A percentile compares a stretch with the other conserved stretches of the same genome.
phyloP scores from a whole-genome alignment of 2,888 invertebrate genomes.

The Leucophenga montana region DNA sequence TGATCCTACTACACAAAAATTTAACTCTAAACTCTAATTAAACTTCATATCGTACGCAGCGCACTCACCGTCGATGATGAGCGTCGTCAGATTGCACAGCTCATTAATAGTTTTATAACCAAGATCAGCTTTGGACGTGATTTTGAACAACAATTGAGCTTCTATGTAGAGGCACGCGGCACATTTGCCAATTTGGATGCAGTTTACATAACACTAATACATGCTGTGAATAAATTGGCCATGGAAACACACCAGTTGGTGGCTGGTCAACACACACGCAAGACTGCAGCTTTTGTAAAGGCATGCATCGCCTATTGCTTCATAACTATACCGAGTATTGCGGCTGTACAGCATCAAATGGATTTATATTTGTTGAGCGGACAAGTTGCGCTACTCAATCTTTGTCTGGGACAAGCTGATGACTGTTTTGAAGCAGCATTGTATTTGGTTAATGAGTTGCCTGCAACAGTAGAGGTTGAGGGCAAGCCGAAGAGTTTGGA shows the following conservation, averaged over 20 bases:
- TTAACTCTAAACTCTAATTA: background rate
- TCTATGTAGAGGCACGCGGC: slow-evolving; percentile 93
- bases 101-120: slow-evolving; percentile 86
- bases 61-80: slow-evolving; percentile 95
- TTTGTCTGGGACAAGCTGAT: slow-evolving; percentile 96
- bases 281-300: slow-evolving; percentile 89
- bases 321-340: slow-evolving; percentile 96
- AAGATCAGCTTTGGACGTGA: slow-evolving; percentile 88
- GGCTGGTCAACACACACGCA: slow-evolving; percentile 81
- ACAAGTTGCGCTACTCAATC: slow-evolving; percentile 90
- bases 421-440: slow-evolving; percentile 94
- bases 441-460: slow-evolving; percentile 84
- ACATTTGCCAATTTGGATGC: slow-evolving; percentile 92
- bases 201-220: slow-evolving; percentile 88
- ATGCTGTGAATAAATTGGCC: slow-evolving; percentile 88
- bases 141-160: slow-evolving; percentile 92
- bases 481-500: slow-evolving; percentile 84
- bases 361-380: slow-evolving; percentile 91
- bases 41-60: slow-evolving; percentile 73
- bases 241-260: slow-evolving; percentile 81
- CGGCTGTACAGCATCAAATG: slow-evolving; percentile 83
- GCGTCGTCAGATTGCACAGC: slow-evolving; percentile 85
- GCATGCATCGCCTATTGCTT: slow-evolving; percentile 97
- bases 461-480: slow-evolving; percentile 81
- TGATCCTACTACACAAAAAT: background rate